Base-by-base conservation (phyloP, 2,888 invertebrate species). In the Scaptodrosophila latifasciaeformis region DNA sequence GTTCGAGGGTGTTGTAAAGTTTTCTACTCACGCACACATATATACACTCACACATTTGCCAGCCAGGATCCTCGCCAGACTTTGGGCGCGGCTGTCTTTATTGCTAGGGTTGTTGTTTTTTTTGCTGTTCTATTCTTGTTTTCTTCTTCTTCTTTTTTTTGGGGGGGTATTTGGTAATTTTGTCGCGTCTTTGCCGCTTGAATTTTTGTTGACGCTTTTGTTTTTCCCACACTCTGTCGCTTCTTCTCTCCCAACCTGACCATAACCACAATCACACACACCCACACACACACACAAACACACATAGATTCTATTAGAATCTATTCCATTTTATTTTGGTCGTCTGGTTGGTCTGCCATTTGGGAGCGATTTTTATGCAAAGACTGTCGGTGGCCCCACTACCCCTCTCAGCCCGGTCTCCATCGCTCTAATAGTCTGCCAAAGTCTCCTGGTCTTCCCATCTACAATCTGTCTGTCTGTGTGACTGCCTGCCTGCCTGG, bases 131-230 rank as follows among this genome's bases (percentile, higher is more conserved):
- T 17, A 37, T 17, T 21, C 10, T 18, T 42, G 27, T 34, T 47
- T 34, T n/a, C 29, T 43, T 49, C 44, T 17, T 37, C 15, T 40
- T 21, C 17, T 18, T 40, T 18, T 51, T 49, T 31, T 34, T 39
- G 10, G 34, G 2, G 1, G 15, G 12, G 0, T 49, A 54, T 51
- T 52, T 61, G 58, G 56, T 60, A 64, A 64, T 68, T 69, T 70
- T 49, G 51, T 66, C 49, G 60, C 61, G 54, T 69, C 53, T 59
- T 54, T 48, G 62, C 7, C 4, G 13, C 13, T 12, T 29, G 58
- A 55, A 70, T 70, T 67, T 65, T 62, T 61, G 50, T 67, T 71
- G 65, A 63, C 71, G 65, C 68, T 59, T 71, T 70, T 71, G 68
- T 65, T 64, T 10, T 30, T n/a, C n/a, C n/a, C n/a, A n/a, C n/a